phyloP scores from a whole-genome alignment of 2,888 invertebrate genomes.

The Graphium colonna region DNA sequence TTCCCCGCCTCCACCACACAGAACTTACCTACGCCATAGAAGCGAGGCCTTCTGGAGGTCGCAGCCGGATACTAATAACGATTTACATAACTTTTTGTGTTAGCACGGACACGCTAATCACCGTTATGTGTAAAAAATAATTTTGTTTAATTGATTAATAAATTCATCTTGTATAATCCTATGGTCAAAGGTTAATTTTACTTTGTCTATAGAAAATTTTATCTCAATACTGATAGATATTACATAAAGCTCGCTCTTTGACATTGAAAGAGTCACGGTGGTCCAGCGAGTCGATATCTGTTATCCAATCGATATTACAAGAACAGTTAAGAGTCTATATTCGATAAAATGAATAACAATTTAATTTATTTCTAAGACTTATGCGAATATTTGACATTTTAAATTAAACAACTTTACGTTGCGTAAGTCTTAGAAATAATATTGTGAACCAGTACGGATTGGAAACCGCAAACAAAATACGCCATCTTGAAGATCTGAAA shows the following conservation, averaged over 20 bases:
- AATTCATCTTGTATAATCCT: conserved; percentile 10
- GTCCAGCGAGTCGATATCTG: background rate
- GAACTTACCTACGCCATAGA: conserved; percentile 39
- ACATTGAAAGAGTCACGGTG: background rate
- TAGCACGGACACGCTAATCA: conserved; percentile 37
- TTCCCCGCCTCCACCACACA: conserved; percentile 54
- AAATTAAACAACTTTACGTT: too few species aligned
- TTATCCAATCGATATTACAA: too few species aligned
- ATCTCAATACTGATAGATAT: background rate
- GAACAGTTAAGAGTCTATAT: too few species aligned
- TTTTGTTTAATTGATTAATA: conserved; percentile 10
- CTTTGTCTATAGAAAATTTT: conserved; percentile 3
- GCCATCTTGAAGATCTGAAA: too few species aligned
- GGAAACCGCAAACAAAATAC: too few species aligned
- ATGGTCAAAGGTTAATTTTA: conserved; percentile 6
- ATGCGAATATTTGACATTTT: too few species aligned
- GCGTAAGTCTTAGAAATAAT: too few species aligned
- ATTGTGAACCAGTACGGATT: too few species aligned
- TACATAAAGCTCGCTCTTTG: background rate
- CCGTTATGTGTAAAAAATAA: conserved; percentile 8
- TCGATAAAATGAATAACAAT: too few species aligned
- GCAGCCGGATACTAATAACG: conserved; percentile 57
- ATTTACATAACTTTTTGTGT: conserved; percentile 46
- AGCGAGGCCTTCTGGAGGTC: conserved; percentile 75
- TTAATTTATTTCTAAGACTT: too few species aligned